Percentiles rank a stretch among this genome's conserved stretches.
phyloP scores from a whole-genome alignment of 2,797 vertebrate species.

The Gambelia wislizenii region DNA sequence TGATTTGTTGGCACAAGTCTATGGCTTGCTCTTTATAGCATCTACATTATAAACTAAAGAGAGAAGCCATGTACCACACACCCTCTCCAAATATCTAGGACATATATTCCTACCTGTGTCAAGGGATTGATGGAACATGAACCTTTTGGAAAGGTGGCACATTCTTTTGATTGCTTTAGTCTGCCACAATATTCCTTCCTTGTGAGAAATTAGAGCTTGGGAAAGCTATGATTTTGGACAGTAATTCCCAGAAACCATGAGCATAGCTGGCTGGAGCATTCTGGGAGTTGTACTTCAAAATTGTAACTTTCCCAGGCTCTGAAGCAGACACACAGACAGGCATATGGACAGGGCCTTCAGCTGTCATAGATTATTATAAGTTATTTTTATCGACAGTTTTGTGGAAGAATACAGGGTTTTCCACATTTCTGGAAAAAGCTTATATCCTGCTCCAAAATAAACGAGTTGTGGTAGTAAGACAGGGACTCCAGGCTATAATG shows the following conservation, averaged over 20 bases:
- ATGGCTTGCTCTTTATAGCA: neutral
- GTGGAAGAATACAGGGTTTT: neutral
- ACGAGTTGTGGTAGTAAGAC: neutral
- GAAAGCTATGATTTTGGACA: too few species aligned
- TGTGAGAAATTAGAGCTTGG: neutral
- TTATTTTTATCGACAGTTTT: neutral
- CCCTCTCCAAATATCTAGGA: neutral
- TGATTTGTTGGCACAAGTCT: neutral
- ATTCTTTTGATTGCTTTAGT: neutral
- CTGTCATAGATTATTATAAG: too few species aligned
- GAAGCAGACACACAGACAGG: neutral
- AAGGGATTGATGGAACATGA: neutral
- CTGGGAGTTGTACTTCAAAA: too few species aligned
- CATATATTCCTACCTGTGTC: neutral
- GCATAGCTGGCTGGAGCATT: too few species aligned
- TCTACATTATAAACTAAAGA: neutral
- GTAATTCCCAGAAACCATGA: too few species aligned
- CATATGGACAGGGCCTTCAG: neutral
- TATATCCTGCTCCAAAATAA: neutral
- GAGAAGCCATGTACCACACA: too few species aligned
- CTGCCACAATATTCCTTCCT: neutral
- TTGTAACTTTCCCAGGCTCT: too few species aligned
- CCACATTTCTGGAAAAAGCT: neutral
- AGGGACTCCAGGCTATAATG: neutral
- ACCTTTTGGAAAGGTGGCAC: neutral